Base-by-base conservation (phyloP, 2,797 vertebrate genomes). In the Channallabes apus region DNA sequence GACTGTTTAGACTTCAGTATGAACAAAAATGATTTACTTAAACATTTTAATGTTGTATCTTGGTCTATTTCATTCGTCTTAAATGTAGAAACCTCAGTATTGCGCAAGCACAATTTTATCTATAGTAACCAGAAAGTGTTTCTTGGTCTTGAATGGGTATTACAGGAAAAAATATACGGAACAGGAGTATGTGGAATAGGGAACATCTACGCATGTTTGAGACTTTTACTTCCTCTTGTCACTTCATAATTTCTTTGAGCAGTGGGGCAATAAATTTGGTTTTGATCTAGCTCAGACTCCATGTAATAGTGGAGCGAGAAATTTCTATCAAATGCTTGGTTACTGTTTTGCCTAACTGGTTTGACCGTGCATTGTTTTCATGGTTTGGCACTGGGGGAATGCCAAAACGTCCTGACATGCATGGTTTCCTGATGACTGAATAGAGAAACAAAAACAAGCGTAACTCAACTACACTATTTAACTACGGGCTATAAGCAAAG, bases 301-400 rank as follows among this genome's bases (percentile, higher is more conserved):
- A 73, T 27, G 41, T 27, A 6, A 4, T 1, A 54, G 72, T 54
- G 7, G 18, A 18, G 8, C 5, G 51, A 76, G 2, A 9, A 32
- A 38, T 38, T 64, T 64, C 64, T 6, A 59, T 29, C 5, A 59
- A 77, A 22, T 59, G 17, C 20, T 27, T 27, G n/a, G 14, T 15
- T 58, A 51, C 4, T 22, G 75, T 20, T 29, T 84, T 84, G 84
- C 4, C 24, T 11, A 35, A 85, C 84, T 80, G 84, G 67, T 85
- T 54, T 72, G n/a, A 18, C 72, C 17, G 38, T 58, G n/a, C 4
- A 1, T 27, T 68, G 38, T 22, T 65, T 24, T 54, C 17, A 67
- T 0, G 20, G 3, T 27, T 75, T 9, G 8, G n/a, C 18, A 3
- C 12, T 8, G 2, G 59, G 65, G 71, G 51, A 86, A 78, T 62